These are phyloP conservation scores for Cerastoderma edule DNA, from an alignment of 2,888 invertebrate genomes.

Conservation along the genomic window DNA sequence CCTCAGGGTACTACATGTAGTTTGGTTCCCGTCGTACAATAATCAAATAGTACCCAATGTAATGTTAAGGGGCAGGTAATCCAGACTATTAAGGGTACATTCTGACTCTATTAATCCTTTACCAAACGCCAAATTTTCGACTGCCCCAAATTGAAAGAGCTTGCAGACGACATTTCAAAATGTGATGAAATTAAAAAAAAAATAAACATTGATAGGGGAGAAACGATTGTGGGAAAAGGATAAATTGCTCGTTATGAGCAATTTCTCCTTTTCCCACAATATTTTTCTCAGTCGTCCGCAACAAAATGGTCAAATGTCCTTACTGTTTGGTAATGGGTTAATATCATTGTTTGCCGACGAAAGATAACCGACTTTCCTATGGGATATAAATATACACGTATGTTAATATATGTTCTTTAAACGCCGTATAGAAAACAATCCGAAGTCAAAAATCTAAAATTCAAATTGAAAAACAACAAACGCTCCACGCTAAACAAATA, in stretches of 20 bases:
- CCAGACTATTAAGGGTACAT: neutral
- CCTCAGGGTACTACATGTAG: neutral
- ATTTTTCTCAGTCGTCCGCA: neutral
- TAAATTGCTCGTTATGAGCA: neutral
- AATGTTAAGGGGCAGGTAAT: neutral
- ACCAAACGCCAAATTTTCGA: neutral
- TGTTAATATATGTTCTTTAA: too few species aligned
- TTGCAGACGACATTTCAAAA: neutral
- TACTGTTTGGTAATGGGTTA: neutral
- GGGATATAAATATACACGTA: too few species aligned
- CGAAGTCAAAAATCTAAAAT: too few species aligned
- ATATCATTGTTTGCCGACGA: too few species aligned
- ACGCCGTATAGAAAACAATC: too few species aligned
- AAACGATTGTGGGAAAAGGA: conserved; percentile 12
- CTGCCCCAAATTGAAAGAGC: neutral
- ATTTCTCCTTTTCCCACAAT: neutral
- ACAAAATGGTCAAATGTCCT: neutral
- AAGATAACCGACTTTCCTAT: too few species aligned
- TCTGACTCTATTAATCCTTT: neutral
- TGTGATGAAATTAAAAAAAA: neutral
- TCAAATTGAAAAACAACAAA: too few species aligned
- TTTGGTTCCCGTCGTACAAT: neutral
- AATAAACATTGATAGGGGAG: neutral
- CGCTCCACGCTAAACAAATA: too few species aligned
- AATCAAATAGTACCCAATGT: neutral